Evolutionary conservation across 2,888 invertebrate species (phyloP).

Genomic region (Sepiola atlantica): DNA sequence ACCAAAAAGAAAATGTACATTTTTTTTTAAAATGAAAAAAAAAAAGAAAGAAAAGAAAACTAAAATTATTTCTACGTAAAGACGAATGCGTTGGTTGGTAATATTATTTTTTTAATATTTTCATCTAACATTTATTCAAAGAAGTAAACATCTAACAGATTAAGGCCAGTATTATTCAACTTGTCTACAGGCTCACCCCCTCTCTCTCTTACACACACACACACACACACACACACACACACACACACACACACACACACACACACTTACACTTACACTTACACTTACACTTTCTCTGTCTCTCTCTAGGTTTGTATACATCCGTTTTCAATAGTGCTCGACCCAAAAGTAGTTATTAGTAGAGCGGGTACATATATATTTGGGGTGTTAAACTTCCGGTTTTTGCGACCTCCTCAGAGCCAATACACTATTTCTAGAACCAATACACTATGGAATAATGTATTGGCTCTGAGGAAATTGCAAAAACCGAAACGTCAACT

Average conservation of each 20-base stretch:
- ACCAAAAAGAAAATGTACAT: slow-evolving; percentile 32
- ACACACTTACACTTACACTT: background rate
- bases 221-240: background rate
- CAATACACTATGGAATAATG: too few species aligned
- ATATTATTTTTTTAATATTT: background rate
- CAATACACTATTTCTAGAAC: too few species aligned
- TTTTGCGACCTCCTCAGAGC: too few species aligned
- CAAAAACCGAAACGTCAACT: too few species aligned
- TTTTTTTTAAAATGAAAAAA: too few species aligned
- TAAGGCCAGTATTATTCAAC: slow-evolving; percentile 13
- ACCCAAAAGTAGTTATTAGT: too few species aligned
- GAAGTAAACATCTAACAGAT: background rate
- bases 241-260: too few species aligned
- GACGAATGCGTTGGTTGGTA: background rate
- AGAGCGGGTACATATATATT: too few species aligned
- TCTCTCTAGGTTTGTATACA: background rate
- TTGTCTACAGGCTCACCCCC: background rate
- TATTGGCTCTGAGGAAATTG: too few species aligned
- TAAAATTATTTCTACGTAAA: background rate
- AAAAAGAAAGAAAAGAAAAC: background rate
- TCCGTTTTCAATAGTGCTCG: background rate
- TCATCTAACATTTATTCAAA: background rate
- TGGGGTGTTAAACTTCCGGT: too few species aligned
- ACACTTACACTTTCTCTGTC: background rate
- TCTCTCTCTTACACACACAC: too few species aligned